A percentile compares a stretch with the other conserved stretches of the same genome.
These are phyloP conservation scores for Sebastes steindachneri DNA, from an alignment of 2,797 vertebrate genomes.

Conservation along the genomic window DNA sequence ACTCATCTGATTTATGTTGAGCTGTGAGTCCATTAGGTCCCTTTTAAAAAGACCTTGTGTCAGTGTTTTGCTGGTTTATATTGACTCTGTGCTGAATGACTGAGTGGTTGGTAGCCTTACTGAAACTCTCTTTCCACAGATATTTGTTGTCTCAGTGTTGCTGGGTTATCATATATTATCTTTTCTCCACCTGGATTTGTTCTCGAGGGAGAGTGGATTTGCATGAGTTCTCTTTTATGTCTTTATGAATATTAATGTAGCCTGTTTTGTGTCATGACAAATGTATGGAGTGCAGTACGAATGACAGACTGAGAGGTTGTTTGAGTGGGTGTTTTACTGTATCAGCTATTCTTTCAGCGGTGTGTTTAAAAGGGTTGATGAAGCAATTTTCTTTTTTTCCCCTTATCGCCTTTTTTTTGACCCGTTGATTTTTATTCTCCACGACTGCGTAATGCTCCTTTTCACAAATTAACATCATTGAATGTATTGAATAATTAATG, in stretches of 20 bases:
- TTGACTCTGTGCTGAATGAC: slow-evolving; percentile 22
- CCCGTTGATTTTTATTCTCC: background rate
- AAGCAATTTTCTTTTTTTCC: background rate
- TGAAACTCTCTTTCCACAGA: background rate
- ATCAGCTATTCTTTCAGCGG: background rate
- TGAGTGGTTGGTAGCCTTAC: background rate
- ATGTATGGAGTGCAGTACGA: background rate
- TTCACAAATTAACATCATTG: background rate
- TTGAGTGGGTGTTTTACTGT: background rate
- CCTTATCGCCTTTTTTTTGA: background rate
- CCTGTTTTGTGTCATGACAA: background rate
- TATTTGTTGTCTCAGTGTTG: background rate
- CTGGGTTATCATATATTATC: background rate
- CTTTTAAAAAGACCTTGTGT: slow-evolving; percentile 22
- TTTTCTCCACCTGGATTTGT: background rate
- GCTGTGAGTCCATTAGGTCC: background rate
- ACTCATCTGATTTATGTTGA: slow-evolving; percentile 8
- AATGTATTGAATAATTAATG: background rate
- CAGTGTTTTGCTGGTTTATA: slow-evolving; percentile 22
- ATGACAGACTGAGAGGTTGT: background rate
- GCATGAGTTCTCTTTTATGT: background rate
- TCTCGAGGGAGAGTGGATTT: background rate
- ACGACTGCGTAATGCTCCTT: background rate
- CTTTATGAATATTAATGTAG: background rate
- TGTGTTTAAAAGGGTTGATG: background rate